phyloP scores from a whole-genome alignment of 2,888 invertebrate genomes.

The Ametastegia equiseti region DNA sequence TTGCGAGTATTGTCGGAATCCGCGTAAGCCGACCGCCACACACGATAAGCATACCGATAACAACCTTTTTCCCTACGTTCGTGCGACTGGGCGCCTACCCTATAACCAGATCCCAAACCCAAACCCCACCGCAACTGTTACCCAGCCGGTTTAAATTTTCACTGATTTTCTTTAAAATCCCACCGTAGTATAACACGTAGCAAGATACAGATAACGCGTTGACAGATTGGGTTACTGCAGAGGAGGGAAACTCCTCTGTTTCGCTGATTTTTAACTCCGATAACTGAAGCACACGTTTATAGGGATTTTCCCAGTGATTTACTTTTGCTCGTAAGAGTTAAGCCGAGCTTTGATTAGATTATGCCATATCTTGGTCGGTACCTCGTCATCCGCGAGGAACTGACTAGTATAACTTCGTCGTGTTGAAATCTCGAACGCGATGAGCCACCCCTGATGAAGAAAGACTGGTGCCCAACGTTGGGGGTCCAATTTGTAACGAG shows the following conservation, averaged over 20 bases:
- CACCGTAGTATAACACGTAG: conserved; percentile 47
- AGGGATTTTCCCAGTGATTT: conserved; percentile 17
- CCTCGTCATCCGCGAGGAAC: no score
- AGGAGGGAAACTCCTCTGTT: conserved; percentile 49
- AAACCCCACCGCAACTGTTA: conserved; percentile 49
- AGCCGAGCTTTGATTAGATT: background rate
- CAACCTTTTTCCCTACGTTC: conserved; percentile 55
- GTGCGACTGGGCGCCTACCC: conserved; percentile 49
- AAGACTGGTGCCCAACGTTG: no score
- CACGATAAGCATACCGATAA: conserved; percentile 74
- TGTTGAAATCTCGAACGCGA: no score
- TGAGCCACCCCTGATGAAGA: no score
- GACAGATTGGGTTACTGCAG: conserved; percentile 71
- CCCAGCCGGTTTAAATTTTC: conserved; percentile 70
- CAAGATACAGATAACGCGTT: conserved; percentile 67
- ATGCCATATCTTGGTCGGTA: background rate
- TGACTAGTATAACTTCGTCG: no score
- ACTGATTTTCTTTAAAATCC: conserved; percentile 71
- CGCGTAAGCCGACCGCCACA: conserved; percentile 71
- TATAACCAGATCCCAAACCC: background rate
- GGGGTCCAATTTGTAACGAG: no score
- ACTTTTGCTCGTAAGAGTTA: background rate
- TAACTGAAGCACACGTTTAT: conserved; percentile 10
- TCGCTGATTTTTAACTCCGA: conserved; percentile 30
- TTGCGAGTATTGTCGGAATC: conserved; percentile 65